A percentile compares a stretch with the other conserved stretches of the same genome.
Conservation (phyloP, 2,888 invertebrate species). For the Drosophila putrida region DNA sequence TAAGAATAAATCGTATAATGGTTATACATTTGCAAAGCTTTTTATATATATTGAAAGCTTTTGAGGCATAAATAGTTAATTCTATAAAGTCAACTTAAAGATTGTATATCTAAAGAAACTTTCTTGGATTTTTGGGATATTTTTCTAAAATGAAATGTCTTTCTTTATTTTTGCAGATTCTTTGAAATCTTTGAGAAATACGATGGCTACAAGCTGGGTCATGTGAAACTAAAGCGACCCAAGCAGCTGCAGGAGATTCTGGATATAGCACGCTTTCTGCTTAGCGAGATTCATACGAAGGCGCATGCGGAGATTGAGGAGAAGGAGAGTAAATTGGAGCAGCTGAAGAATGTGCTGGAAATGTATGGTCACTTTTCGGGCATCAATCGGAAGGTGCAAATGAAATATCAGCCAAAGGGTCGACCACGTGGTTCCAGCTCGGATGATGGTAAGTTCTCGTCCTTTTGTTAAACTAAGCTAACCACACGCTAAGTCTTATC, state of each 20-base stretch:
- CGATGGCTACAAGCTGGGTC: conserved; percentile 97
- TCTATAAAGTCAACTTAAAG: too few relatives aligned
- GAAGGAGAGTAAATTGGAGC: conserved; percentile 98
- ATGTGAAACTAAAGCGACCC: conserved; percentile 98
- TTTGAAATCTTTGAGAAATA: conserved; percentile 99
- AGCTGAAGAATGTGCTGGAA: conserved; percentile 99
- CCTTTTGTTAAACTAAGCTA: conserved; percentile 26
- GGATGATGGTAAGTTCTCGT: conserved; percentile 91
- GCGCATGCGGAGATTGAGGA: conserved; percentile 97
- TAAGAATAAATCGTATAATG: too few relatives aligned
- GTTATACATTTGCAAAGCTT: too few relatives aligned
- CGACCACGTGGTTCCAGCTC: conserved; percentile 96
- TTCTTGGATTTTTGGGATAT: neutral
- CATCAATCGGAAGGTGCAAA: conserved; percentile 99
- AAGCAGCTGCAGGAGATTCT: conserved; percentile 98
- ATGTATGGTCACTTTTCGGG: conserved; percentile 99
- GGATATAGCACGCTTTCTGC: conserved; percentile 96
- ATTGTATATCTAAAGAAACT: neutral
- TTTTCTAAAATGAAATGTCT: too few relatives aligned
- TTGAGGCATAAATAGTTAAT: too few relatives aligned
- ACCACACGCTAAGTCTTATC: conserved; percentile 54
- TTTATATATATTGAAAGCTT: too few relatives aligned
- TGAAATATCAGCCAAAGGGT: conserved; percentile 99
- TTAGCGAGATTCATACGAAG: conserved; percentile 95
- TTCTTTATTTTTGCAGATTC: conserved; percentile 88